Evolutionary conservation across 2,888 invertebrate species (phyloP).

Genomic region (Blastobasis adustella): DNA sequence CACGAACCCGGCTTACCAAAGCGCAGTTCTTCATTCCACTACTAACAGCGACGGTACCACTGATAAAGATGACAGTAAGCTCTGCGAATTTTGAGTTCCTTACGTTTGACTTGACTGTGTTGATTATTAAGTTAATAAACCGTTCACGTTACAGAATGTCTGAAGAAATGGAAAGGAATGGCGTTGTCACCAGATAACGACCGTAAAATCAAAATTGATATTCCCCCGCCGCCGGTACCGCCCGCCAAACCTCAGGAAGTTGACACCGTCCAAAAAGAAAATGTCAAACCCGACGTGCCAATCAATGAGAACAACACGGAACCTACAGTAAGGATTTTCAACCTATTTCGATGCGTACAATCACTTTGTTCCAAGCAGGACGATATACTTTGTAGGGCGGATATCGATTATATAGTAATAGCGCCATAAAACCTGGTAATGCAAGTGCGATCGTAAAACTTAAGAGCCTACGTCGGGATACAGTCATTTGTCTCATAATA

Average conservation of each 20-base stretch:
- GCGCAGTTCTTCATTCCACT: conserved; percentile 79
- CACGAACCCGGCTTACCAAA: conserved; percentile 84
- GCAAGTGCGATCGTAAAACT: background rate
- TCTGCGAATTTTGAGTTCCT: background rate
- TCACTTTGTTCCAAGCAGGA: no score
- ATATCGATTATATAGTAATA: no score
- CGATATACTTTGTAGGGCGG: no score
- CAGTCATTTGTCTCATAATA: no score
- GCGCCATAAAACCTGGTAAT: no score
- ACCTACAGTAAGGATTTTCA: conserved; percentile 48
- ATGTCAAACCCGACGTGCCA: conserved; percentile 50
- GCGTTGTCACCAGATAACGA: conserved; percentile 81
- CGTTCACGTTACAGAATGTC: conserved; percentile 32
- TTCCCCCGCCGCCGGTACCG: conserved; percentile 22
- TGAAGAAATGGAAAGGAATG: conserved; percentile 87
- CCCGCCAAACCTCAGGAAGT: conserved; percentile 31
- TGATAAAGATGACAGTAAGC: conserved; percentile 63
- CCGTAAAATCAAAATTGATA: conserved; percentile 45
- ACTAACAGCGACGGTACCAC: conserved; percentile 51
- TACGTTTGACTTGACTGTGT: background rate
- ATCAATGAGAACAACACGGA: conserved; percentile 41
- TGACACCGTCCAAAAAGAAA: conserved; percentile 55
- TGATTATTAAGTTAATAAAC: no score
- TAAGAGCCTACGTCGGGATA: background rate
- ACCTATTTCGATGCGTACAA: background rate